Percentiles rank a stretch among this genome's conserved stretches.
Evolutionary conservation across 2,113 vertebrate genomes (phyloP).

Genomic region (Oxyruncus cristatus): DNA sequence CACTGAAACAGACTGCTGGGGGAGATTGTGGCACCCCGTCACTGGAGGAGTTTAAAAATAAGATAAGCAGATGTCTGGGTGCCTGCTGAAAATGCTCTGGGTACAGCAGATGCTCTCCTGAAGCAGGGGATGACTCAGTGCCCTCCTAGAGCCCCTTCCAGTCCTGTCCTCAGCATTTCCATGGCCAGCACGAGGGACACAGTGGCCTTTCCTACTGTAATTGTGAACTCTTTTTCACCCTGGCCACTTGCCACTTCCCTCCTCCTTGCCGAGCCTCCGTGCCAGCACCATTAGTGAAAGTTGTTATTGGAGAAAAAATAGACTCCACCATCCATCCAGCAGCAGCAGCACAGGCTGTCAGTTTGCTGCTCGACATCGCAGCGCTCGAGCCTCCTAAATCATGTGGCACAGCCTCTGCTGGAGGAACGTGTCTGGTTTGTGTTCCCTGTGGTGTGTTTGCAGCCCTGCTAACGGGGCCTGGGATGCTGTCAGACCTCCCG

Average conservation of each 20-base stretch:
- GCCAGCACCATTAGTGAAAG: slow-evolving; percentile 35
- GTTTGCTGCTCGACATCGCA: neutral
- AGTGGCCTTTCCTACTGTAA: neutral
- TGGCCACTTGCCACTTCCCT: slow-evolving; percentile 26
- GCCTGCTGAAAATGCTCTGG: neutral
- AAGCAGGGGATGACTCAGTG: neutral
- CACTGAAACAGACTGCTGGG: neutral
- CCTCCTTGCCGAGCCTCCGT: neutral
- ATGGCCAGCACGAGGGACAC: neutral
- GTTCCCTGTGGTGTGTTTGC: accelerated
- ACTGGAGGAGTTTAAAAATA: neutral
- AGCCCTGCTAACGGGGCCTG: neutral
- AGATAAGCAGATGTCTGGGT: neutral
- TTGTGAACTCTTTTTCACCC: neutral
- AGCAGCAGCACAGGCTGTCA: neutral
- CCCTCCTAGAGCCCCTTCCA: neutral
- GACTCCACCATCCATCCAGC: neutral
- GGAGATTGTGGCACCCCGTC: neutral
- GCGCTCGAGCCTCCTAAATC: neutral
- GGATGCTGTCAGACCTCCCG: neutral
- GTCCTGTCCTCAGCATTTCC: neutral
- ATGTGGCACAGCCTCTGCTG: neutral
- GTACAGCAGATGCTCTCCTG: neutral
- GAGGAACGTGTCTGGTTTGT: neutral
- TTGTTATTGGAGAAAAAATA: neutral